Evolutionary conservation across 2,113 vertebrate genomes (phyloP), one percentile per base, ranked within the genome.

Genomic region (Proterorhinus semilunaris): DNA sequence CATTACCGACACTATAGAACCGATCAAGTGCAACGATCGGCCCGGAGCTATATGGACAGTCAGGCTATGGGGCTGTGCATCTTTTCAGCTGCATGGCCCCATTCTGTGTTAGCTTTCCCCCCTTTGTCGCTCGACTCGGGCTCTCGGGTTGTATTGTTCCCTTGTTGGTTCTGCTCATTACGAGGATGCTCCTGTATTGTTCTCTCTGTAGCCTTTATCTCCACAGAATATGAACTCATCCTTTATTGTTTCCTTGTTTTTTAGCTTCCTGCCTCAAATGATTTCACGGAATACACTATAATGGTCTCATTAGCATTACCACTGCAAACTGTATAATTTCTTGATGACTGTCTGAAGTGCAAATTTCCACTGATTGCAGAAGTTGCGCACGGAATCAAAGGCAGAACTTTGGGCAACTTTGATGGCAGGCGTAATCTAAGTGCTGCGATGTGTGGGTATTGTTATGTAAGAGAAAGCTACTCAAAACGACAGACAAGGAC

Each of bases 251-350:
- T 42, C 21, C 51, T 66, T 15, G 58, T 74, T 54, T 50, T 42
- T 45, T 10, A 42, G 64, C 58, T 68, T 81, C 59, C 58, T 51
- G 62, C 49, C 49, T 55, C 27, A 69, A 68, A 61, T 17, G 47
- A 76, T 64, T 80, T 62, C 69, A 69, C 76, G 7, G 44, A 48
- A 16, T 63, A 62, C 15, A 6, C 17, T 61, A 62, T 71, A 84
- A 80, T 86, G 62, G 73, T 43, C 62, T 71, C 21, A 76, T 85
- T 83, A 72, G 66, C 76, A 75, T 71, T 43, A 47, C 57, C 27
- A 36, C 27, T 36, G 16, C 8, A 80, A 80, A 70, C 47, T 11
- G 49, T 42, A 65, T 69, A 9, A 62, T 83, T 72, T 65, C 5
- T 12, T 58, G 64, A 27, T 64, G 65, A 85, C 27, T 6, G 53